These are phyloP conservation scores for Telmatochromis sp. DNA, from an alignment of 2,113 vertebrate genomes.

Conservation along the genomic window DNA sequence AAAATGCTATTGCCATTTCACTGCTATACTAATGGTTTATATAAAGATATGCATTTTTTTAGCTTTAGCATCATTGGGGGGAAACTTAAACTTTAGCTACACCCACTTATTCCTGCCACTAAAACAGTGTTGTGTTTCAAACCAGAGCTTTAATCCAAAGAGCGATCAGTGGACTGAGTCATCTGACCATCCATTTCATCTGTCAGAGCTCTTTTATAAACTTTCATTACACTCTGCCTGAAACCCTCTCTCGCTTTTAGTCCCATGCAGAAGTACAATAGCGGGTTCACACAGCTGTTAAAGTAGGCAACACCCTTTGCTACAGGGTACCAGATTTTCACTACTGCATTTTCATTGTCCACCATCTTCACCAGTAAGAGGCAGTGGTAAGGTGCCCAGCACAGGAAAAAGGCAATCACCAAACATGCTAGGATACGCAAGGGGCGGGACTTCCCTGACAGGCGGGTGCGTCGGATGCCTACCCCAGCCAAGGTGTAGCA, in stretches of 20 bases:
- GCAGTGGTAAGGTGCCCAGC: background rate
- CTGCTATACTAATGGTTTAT: background rate
- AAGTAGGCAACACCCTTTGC: rapidly evolving
- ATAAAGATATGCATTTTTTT: background rate
- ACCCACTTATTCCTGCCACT: background rate
- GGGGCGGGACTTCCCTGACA: background rate
- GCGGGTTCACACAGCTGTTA: background rate
- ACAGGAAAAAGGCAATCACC: rapidly evolving
- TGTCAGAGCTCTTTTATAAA: background rate
- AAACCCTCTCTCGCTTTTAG: background rate
- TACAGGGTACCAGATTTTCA: background rate
- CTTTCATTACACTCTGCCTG: background rate
- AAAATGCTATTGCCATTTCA: background rate
- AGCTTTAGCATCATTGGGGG: background rate
- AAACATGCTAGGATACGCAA: background rate
- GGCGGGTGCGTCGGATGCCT: background rate
- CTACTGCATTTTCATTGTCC: background rate
- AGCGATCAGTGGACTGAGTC: conserved; percentile 16
- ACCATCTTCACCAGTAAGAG: background rate
- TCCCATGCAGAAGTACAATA: background rate
- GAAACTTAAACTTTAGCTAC: background rate
- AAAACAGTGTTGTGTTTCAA: background rate
- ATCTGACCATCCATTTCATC: background rate
- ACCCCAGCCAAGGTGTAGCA: background rate
- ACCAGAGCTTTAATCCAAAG: conserved; percentile 13